Percentiles rank a stretch among this genome's conserved stretches.
phyloP scores from a whole-genome alignment of 2,113 vertebrate species.

The Aix galericulata region DNA sequence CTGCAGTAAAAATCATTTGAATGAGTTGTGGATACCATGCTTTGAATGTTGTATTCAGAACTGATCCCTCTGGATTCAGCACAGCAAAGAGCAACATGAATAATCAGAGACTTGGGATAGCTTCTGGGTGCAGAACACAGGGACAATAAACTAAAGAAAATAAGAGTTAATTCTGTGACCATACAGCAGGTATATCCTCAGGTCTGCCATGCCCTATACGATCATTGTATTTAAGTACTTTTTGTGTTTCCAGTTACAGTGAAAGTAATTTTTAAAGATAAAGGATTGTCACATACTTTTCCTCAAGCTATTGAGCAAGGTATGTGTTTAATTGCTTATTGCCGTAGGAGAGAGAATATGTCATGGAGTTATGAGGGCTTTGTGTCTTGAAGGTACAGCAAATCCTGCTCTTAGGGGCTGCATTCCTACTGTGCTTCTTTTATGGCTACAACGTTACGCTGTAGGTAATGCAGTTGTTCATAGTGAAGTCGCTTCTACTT shows the following conservation, averaged over 20 bases:
- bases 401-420: neutral
- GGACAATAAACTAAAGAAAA: neutral
- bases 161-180: neutral
- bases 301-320: neutral
- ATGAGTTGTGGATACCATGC: neutral
- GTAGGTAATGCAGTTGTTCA: neutral
- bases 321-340: constrained; percentile 29
- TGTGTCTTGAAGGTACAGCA: neutral
- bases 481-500: neutral
- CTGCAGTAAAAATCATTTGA: neutral
- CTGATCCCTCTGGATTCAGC: neutral
- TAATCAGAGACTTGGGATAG: neutral
- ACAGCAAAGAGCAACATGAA: neutral
- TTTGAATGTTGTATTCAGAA: neutral
- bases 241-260: neutral
- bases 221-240: neutral
- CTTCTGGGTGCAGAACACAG: neutral
- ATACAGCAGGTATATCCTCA: neutral
- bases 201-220: neutral
- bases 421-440: neutral
- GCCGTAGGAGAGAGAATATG: neutral
- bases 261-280: neutral
- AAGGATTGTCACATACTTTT: fast-evolving
- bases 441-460: neutral
- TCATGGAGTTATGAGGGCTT: neutral